Base-by-base conservation (phyloP, 1,140 invertebrate genomes). In the Pectinophora gossypiella region DNA sequence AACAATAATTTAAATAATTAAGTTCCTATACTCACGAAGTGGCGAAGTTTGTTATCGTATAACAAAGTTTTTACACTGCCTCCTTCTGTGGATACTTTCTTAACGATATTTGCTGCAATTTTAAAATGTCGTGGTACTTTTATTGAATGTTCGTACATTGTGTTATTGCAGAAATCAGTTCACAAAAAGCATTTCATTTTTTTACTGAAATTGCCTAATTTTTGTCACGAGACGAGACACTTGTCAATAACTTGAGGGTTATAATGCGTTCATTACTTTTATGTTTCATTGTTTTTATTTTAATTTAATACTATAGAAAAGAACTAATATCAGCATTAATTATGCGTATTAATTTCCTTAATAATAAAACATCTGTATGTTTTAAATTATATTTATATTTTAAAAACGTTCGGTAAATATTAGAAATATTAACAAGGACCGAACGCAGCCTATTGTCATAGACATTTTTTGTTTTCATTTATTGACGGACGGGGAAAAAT, bases 121-220 rank as follows among this genome's bases (percentile, higher is more conserved):
- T 94, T 95, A 76, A 95, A 97, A 72, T 95, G 83, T 72, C 91
- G 90, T 36, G 94, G 94, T 56, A 95, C 93, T 89, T 91, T 94
- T 32, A 94, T 76, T 35, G 93, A 94, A 85, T 94, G 93, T 59
- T 90, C 87, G 78, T 91, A 92, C 88, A 89, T 88, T 70, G 68
- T 85, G 1, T 7, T 64, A 35, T 59, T 65, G 13, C 13, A 35
- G 44, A 40, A 56, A 54, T 50, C 32, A 19, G 27, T 53, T 48
- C 21, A 50, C 42, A 61, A 69, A 64, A 59, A 59, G 23, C 38
- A 54, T 38, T 48, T 54, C 52, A 59, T 68, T 61, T 56, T 48
- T 50, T 21, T 48, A 60, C 7, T 7, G 13, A 38, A 5, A 38
- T 38, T n/a, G 13, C 36, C 36, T 19, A 48, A 49, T 22, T 51